A percentile compares a stretch with the other conserved stretches of the same genome.
Evolutionary conservation across 2,888 invertebrate species (phyloP).

Genomic region (Drosophila yooni): DNA sequence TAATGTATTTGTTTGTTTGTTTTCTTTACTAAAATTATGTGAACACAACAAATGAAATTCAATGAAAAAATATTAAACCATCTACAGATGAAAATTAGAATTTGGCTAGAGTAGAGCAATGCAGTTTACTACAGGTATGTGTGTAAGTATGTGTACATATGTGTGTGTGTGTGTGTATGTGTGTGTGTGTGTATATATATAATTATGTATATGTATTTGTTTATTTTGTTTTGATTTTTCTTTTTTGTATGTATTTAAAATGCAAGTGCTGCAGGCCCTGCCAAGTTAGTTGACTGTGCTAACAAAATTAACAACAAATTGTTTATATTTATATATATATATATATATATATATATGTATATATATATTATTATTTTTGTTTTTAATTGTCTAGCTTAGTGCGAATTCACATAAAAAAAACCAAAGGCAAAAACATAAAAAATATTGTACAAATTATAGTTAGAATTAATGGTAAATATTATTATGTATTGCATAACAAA

Average conservation of each 20-base stretch:
- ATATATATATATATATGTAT: too few relatives aligned
- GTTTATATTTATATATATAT: background rate
- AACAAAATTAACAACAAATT: constrained; percentile 60
- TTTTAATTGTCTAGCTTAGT: constrained; percentile 24
- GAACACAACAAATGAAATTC: constrained; percentile 64
- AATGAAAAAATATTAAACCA: constrained; percentile 42
- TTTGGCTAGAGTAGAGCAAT: constrained; percentile 67
- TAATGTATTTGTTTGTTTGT: constrained; percentile 34
- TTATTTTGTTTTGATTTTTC: background rate
- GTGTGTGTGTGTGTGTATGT: constrained; percentile 11
- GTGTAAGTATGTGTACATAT: constrained; percentile 27
- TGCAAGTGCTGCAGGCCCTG: constrained; percentile 56
- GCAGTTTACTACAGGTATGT: constrained; percentile 33
- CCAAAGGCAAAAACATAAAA: constrained; percentile 12
- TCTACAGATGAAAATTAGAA: constrained; percentile 56
- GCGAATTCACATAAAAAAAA: constrained; percentile 28
- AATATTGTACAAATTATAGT: constrained; percentile 29
- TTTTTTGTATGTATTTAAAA: constrained; percentile 36
- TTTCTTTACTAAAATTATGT: constrained; percentile 56
- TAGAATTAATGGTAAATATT: constrained; percentile 18
- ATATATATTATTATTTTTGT: background rate
- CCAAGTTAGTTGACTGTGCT: constrained; percentile 58
- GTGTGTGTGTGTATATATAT: constrained; percentile 4
- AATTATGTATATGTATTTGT: constrained; percentile 18
- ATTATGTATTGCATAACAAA: constrained; percentile 27